A percentile compares a stretch with the other conserved stretches of the same genome.
Evolutionary conservation across 2,888 invertebrate species (phyloP).

Genomic region (Agapetus fuscipes): DNA sequence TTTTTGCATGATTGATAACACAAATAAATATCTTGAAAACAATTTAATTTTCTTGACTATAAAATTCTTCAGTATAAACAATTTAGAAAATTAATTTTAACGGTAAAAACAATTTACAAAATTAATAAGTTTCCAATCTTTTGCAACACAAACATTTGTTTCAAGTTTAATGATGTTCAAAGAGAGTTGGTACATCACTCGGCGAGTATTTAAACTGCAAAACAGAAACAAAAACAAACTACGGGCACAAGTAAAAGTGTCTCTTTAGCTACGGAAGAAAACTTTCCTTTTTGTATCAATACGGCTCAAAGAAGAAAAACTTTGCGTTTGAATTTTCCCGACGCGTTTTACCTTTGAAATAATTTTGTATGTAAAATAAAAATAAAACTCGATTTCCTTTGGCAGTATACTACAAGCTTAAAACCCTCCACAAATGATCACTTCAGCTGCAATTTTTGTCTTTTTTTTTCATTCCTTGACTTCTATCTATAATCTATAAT

Average conservation of each 20-base stretch:
- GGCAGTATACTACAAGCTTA: slow-evolving; percentile 1
- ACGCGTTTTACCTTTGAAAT: slow-evolving; percentile 15
- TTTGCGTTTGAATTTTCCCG: slow-evolving; percentile 10
- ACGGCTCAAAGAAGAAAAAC: slow-evolving; percentile 12
- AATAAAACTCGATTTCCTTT: slow-evolving; percentile 12
- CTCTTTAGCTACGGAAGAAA: slow-evolving; percentile 1
- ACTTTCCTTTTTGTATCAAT: slow-evolving; percentile 6
- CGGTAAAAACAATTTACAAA: slow-evolving; percentile 1
- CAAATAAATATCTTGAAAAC: too few relatives aligned
- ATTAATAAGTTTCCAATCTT: not conserved
- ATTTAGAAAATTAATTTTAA: too few relatives aligned
- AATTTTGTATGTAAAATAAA: slow-evolving; percentile 17
- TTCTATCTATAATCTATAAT: too few relatives aligned
- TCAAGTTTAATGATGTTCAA: slow-evolving; percentile 1
- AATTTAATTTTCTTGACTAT: too few relatives aligned
- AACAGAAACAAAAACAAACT: slow-evolving; percentile 12
- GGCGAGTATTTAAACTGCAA: slow-evolving; percentile 6
- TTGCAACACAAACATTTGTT: slow-evolving; percentile 10
- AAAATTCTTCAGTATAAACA: too few relatives aligned
- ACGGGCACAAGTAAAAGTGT: slow-evolving; percentile 12
- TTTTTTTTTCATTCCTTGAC: too few relatives aligned
- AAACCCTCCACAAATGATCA: too few relatives aligned
- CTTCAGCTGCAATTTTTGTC: too few relatives aligned
- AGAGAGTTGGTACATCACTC: slow-evolving; percentile 1
- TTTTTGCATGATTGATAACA: too few relatives aligned